These are phyloP conservation scores for Lepidocyrtoides sp. DNA, from an alignment of 2,888 invertebrate genomes.

Conservation along the genomic window DNA sequence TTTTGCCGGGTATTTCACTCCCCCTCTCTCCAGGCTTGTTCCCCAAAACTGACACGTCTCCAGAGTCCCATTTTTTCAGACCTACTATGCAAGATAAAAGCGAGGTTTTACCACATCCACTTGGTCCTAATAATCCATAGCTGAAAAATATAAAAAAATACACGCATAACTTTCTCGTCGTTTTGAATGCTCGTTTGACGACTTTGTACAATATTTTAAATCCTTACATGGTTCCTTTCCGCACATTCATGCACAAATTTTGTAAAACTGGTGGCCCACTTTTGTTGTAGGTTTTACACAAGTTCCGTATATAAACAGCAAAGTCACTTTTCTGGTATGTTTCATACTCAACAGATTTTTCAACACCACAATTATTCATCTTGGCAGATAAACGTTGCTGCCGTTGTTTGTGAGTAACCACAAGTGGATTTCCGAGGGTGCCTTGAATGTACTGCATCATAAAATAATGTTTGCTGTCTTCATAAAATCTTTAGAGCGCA, in stretches of 20 bases:
- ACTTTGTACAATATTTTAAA: not conserved
- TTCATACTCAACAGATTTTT: no score
- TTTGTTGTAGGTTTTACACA: not conserved
- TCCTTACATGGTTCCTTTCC: slow-evolving; percentile 56
- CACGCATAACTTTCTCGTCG: not conserved
- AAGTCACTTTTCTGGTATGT: not conserved
- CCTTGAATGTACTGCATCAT: no score
- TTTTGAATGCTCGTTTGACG: not conserved
- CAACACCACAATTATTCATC: no score
- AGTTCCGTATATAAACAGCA: not conserved
- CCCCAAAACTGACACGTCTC: slow-evolving; percentile 86
- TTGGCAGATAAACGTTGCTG: no score
- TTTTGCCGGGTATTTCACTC: slow-evolving; percentile 86
- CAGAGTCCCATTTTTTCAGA: slow-evolving; percentile 86
- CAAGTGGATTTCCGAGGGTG: no score
- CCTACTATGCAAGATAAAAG: slow-evolving; percentile 86
- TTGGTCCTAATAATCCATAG: slow-evolving; percentile 57
- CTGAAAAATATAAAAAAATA: slow-evolving; percentile 13
- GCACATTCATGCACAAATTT: slow-evolving; percentile 8
- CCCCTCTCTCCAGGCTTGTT: slow-evolving; percentile 83
- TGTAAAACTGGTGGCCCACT: not conserved
- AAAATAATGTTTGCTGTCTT: no score
- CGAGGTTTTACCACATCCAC: slow-evolving; percentile 86
- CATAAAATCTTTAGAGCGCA: no score
- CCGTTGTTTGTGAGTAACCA: no score